Base-by-base conservation (phyloP, 2,797 vertebrate species). In the Balearica regulorum region DNA sequence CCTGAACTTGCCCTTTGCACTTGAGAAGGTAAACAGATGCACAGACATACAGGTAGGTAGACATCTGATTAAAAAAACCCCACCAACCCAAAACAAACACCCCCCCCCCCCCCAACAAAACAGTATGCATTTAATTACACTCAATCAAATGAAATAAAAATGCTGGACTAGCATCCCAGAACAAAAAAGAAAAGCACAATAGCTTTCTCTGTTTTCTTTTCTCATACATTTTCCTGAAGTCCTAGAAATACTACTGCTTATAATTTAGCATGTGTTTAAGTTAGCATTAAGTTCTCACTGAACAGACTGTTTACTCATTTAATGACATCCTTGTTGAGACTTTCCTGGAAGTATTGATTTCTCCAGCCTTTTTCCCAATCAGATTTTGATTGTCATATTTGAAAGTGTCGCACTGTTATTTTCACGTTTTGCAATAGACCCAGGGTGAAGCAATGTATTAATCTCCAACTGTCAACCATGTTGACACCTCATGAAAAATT, bases 401-500 rank as follows among this genome's bases (percentile, higher is more conserved):
- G 71, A 90, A 94, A 95, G 61, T 3, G 1, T 49, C 0, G 0
- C 60, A 13, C 43, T 58, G n/a, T 70, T 92, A 91, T 70, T 86
- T 91, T 82, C 61, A 69, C 65, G 54, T 48, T 90, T 83, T 90
- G 90, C 65, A 69, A 37, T 0, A 91, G 76, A 81, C 41, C 24
- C 72, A 62, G 26, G 21, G 44, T 49, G 48, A 88, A 92, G 83
- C 54, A 43, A 65, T 72, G 31, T 86, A 94, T 91, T 94, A 69
- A 75, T 86, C 76, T 95, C 76, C 80, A 51, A 9, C 94, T 90
- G 72, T 81, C 93, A 95, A 83, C 89, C 85, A 81, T 51, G 72
- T 33, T 95, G 92, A 90, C 83, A 81, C 24, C 53, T 93, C 65
- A 94, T 86, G 72, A 94, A 88, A 95, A 96, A 95, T 13, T 88